Conservation (phyloP, 2,113 vertebrate genomes). For the Lepisosteus osseus region DNA sequence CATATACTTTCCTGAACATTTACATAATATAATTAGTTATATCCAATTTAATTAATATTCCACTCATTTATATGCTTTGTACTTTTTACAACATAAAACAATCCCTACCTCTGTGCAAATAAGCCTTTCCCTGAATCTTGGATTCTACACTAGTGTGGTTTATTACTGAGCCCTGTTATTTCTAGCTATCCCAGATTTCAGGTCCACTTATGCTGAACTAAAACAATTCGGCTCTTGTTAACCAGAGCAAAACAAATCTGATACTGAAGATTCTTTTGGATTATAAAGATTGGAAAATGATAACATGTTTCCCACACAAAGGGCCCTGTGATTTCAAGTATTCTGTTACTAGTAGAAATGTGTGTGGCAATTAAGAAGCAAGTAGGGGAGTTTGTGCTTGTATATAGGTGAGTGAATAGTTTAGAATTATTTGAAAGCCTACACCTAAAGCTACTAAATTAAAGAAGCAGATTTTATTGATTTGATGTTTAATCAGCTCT, state of each 20-base stretch:
- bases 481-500: no score
- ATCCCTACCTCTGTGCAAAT: neutral
- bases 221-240: slow-evolving; percentile 45
- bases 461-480: slow-evolving; percentile 15
- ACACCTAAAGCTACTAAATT: slow-evolving; percentile 14
- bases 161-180: neutral
- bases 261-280: slow-evolving; percentile 44
- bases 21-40: no score
- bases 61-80: neutral
- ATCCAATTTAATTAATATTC: no score
- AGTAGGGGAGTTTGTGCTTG: slow-evolving; percentile 30
- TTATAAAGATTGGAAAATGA: slow-evolving; percentile 44
- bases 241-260: slow-evolving; percentile 42
- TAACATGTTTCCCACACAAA: slow-evolving; percentile 41
- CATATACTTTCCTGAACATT: no score
- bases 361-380: slow-evolving; percentile 35
- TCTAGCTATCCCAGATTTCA: slow-evolving; percentile 26
- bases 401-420: slow-evolving; percentile 11
- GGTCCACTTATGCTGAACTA: slow-evolving; percentile 30
- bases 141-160: neutral
- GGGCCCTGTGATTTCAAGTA: slow-evolving; percentile 35
- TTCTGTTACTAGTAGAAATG: slow-evolving; percentile 31
- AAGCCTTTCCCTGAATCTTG: neutral
- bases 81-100: neutral
- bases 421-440: slow-evolving; percentile 22